A percentile compares a stretch with the other conserved stretches of the same genome.
These are phyloP conservation scores for Abscondita cerata DNA, from an alignment of 2,888 invertebrate genomes.

Conservation along the genomic window DNA sequence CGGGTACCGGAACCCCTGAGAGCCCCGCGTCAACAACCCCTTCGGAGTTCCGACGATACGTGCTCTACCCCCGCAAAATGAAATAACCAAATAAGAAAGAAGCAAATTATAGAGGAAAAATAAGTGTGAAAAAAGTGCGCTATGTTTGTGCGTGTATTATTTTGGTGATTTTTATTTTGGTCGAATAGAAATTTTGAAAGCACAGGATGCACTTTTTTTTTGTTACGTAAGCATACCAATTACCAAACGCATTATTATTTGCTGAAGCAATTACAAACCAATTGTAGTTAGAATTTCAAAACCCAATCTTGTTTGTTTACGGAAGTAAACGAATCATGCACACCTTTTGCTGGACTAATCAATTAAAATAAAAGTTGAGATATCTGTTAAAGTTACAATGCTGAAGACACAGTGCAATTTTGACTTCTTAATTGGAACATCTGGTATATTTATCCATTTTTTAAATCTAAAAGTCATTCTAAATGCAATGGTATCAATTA, in stretches of 20 bases:
- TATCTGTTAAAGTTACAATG: no score
- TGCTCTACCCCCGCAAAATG: slow-evolving; percentile 56
- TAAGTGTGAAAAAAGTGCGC: slow-evolving; percentile 56
- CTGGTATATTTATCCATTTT: no score
- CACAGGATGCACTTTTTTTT: slow-evolving; percentile 21
- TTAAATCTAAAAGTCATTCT: no score
- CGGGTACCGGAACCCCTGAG: slow-evolving; percentile 58
- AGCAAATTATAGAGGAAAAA: slow-evolving; percentile 42
- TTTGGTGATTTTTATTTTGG: slow-evolving; percentile 16
- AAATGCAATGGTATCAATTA: no score
- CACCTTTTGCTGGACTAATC: no score
- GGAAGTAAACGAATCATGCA: no score
- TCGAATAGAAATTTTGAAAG: slow-evolving; percentile 18
- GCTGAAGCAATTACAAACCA: slow-evolving; percentile 11
- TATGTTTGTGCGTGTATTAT: slow-evolving; percentile 67
- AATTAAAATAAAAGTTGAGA: no score
- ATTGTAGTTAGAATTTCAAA: background rate
- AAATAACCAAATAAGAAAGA: slow-evolving; percentile 39
- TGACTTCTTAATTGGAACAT: no score
- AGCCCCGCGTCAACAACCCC: slow-evolving; percentile 59
- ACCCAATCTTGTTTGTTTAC: background rate
- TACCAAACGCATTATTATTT: slow-evolving; percentile 8
- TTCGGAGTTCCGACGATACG: slow-evolving; percentile 60
- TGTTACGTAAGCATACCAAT: background rate
- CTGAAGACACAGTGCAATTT: no score